phyloP scores from a whole-genome alignment of 2,797 vertebrate genomes.

The Tolypeutes matacus region DNA sequence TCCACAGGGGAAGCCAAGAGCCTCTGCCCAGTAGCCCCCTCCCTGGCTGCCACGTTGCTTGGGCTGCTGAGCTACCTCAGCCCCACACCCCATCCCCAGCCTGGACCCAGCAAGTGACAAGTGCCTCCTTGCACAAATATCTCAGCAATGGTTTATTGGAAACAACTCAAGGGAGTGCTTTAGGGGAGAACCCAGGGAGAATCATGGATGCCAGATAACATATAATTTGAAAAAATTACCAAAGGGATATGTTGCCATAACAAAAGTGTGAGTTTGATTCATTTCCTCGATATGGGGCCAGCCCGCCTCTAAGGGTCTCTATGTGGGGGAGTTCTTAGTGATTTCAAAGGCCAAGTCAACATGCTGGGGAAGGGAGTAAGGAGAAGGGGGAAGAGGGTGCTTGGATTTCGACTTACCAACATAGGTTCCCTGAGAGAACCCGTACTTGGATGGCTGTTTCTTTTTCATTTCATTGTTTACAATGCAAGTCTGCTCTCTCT shows the following conservation, averaged over 20 bases:
- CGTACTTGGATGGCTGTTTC: background rate
- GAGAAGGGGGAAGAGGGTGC: background rate
- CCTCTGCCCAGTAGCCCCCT: background rate
- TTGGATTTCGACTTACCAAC: background rate
- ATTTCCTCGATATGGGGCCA: background rate
- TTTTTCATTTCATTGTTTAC: background rate
- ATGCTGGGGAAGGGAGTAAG: background rate
- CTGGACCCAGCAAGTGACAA: background rate
- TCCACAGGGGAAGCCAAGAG: background rate
- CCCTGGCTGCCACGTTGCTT: background rate
- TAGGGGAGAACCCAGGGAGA: background rate
- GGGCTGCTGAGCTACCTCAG: background rate
- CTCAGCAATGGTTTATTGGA: background rate
- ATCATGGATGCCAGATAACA: background rate
- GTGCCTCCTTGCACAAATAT: background rate
- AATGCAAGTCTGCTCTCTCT: background rate
- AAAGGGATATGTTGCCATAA: background rate
- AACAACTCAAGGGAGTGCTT: background rate
- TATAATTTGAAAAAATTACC: background rate
- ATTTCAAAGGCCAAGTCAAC: constrained; percentile 30
- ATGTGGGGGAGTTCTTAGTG: background rate
- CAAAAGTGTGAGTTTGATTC: background rate
- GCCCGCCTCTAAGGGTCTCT: background rate
- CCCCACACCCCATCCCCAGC: background rate
- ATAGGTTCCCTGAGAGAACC: background rate